Evolutionary conservation across 2,113 vertebrate species (phyloP).

Genomic region (pig (Sus scrofa)): T2T-Sscrofa CM000814.6:143556501-143557000

Average conservation of each 20-base stretch:
- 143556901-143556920: not conserved
- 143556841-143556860: fast-evolving
- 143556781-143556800: not conserved
- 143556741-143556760: fast-evolving
- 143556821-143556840: not conserved
- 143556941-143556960: fast-evolving
- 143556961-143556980: fast-evolving
- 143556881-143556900: not conserved
- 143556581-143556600: fast-evolving
- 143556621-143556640: fast-evolving
- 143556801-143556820: not conserved
- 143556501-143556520: not conserved
- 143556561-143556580: no score
- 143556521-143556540: no score
- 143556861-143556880: not conserved
- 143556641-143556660: not conserved
- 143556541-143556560: not conserved
- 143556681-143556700: not conserved
- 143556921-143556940: no score
- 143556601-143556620: fast-evolving
- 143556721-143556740: fast-evolving
- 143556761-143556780: fast-evolving
- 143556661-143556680: not conserved
- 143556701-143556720: not conserved
- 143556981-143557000: not conserved